Percentiles rank a stretch among this genome's conserved stretches.
Conservation (phyloP, 2,888 invertebrate genomes). For the Abrostola tripartita region DNA sequence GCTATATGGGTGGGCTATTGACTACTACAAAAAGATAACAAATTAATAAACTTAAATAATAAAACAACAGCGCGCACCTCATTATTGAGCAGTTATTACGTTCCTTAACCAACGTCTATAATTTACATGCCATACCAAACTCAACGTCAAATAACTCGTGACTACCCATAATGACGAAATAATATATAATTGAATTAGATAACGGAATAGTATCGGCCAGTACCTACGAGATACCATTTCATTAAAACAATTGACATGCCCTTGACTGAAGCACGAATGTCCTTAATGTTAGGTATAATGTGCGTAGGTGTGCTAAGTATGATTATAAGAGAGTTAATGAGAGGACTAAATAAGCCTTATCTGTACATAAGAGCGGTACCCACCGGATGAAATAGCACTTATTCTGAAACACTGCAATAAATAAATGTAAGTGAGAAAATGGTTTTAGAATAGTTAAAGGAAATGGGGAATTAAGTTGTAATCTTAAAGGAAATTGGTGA, state of each 20-base stretch:
- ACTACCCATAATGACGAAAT: conserved; percentile 76
- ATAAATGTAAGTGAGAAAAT: background rate
- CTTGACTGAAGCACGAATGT: conserved; percentile 72
- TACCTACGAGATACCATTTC: conserved; percentile 64
- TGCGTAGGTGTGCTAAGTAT: conserved; percentile 23
- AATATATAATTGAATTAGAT: conserved; percentile 84
- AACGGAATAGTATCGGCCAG: conserved; percentile 71
- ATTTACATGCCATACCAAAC: conserved; percentile 71
- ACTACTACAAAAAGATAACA: conserved; percentile 7
- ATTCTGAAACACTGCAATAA: background rate
- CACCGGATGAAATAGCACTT: conserved; percentile 1
- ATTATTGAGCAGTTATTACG: conserved; percentile 36
- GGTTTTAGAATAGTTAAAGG: background rate
- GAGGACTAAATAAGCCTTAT: conserved; percentile 14
- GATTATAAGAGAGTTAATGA: conserved; percentile 26
- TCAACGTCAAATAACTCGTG: conserved; percentile 75
- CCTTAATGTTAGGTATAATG: conserved; percentile 47
- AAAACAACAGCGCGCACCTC: conserved; percentile 12
- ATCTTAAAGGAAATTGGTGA: conserved; percentile 4
- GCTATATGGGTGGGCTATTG: background rate
- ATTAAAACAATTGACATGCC: conserved; percentile 72
- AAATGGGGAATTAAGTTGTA: background rate
- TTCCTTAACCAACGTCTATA: conserved; percentile 58
- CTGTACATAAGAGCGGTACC: conserved; percentile 7
- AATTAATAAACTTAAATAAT: conserved; percentile 16